phyloP scores from a whole-genome alignment of 1,140 invertebrate genomes.

The Drosophila malerkotliana region DNA sequence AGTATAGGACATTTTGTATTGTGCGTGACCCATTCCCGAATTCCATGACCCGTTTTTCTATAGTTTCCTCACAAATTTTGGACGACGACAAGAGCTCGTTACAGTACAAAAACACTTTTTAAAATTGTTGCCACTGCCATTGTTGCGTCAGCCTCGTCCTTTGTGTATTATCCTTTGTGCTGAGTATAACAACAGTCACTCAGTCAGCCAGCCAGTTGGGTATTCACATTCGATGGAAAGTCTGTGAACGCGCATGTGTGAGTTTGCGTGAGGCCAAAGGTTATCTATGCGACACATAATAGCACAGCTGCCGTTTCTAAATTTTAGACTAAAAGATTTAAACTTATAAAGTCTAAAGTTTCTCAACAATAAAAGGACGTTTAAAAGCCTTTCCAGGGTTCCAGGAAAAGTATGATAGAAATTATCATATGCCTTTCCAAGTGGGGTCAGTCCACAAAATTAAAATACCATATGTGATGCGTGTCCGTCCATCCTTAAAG shows the following conservation, averaged over 20 bases:
- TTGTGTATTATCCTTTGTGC: slow-evolving; percentile 79
- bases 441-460: background rate
- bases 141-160: slow-evolving; percentile 76
- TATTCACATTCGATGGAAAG: slow-evolving; percentile 10
- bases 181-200: slow-evolving; percentile 51
- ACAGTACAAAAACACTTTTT: slow-evolving; percentile 62
- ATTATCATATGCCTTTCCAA: background rate
- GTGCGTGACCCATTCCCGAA: slow-evolving; percentile 15
- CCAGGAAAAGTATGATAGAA: background rate
- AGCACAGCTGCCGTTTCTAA: slow-evolving; percentile 67
- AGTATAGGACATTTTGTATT: slow-evolving; percentile 41
- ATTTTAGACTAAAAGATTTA: slow-evolving; percentile 18
- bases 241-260: slow-evolving; percentile 12
- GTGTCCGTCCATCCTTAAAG: slow-evolving; percentile 24
- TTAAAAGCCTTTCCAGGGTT: background rate
- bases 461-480: slow-evolving; percentile 9
- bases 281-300: slow-evolving; percentile 70
- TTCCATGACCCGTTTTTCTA: slow-evolving; percentile 47
- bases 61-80: slow-evolving; percentile 71
- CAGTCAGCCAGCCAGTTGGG: slow-evolving; percentile 51
- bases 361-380: background rate
- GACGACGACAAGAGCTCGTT: slow-evolving; percentile 11
- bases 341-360: background rate
- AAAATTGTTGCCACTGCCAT: slow-evolving; percentile 79
- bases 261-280: slow-evolving; percentile 66